A percentile compares a stretch with the other conserved stretches of the same genome.
These are phyloP conservation scores for Rhineura floridana DNA, from an alignment of 2,113 vertebrate species.

Conservation along the genomic window DNA sequence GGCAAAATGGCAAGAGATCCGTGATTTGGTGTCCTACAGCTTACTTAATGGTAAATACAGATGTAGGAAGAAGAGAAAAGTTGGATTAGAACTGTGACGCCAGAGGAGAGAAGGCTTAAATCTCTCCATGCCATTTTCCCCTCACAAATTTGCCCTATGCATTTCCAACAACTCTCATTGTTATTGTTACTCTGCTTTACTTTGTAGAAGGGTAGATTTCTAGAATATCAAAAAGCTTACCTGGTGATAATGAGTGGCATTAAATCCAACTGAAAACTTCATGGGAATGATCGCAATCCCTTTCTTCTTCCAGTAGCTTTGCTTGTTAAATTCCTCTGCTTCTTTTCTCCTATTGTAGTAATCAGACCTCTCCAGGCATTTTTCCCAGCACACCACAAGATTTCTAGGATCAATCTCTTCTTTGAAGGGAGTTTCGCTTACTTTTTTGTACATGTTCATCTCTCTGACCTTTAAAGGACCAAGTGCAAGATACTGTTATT, in stretches of 20 bases:
- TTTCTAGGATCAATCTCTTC: slow-evolving; percentile 78
- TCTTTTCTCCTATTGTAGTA: slow-evolving; percentile 62
- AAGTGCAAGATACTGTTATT: neutral
- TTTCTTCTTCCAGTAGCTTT: slow-evolving; percentile 86
- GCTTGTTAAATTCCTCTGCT: slow-evolving; percentile 78
- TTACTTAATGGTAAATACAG: neutral
- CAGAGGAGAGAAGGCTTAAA: neutral
- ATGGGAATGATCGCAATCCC: slow-evolving; percentile 84
- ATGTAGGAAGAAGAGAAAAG: neutral
- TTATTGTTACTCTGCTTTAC: neutral
- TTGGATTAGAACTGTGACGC: neutral
- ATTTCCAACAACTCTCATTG: neutral
- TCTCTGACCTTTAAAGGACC: slow-evolving; percentile 78
- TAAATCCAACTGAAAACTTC: slow-evolving; percentile 82
- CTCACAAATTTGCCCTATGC: neutral
- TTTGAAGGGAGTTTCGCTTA: slow-evolving; percentile 79
- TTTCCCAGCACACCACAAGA: slow-evolving; percentile 80
- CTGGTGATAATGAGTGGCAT: slow-evolving; percentile 78
- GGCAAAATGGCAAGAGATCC: neutral
- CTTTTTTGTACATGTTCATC: slow-evolving; percentile 83
- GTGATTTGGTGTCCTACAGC: neutral
- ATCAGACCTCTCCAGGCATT: slow-evolving; percentile 78
- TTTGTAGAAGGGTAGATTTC: neutral
- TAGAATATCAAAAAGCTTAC: slow-evolving; percentile 54
- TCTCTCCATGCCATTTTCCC: neutral